Conservation (phyloP, 2,797 vertebrate genomes). For the Argya squamiceps region DNA sequence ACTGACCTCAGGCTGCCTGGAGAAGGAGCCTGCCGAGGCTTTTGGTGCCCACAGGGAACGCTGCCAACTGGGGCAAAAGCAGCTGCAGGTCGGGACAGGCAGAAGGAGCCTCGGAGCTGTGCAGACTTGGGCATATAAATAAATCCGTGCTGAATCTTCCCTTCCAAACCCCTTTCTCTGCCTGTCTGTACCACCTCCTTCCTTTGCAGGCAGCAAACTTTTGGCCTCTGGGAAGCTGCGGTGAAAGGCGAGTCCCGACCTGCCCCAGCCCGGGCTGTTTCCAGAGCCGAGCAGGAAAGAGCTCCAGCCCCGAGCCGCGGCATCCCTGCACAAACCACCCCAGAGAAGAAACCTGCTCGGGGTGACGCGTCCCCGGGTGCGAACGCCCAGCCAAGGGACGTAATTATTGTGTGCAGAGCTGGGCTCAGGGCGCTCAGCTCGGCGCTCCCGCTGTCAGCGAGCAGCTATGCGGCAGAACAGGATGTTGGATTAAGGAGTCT, state of each 20-base stretch:
- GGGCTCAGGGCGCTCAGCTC: background rate
- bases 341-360: background rate
- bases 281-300: background rate
- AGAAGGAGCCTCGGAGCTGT: background rate
- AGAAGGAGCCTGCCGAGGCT: background rate
- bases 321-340: background rate
- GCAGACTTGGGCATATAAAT: accelerated
- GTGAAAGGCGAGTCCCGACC: accelerated
- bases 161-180: background rate
- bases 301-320: background rate
- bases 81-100: background rate
- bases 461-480: conserved; percentile 67
- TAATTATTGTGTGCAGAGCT: background rate
- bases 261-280: background rate
- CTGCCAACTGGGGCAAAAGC: background rate
- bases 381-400: background rate
- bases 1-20: background rate
- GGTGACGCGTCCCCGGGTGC: background rate
- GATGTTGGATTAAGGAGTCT: conserved; percentile 44
- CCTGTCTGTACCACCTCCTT: background rate
- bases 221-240: background rate
- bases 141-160: background rate
- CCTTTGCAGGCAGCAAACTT: background rate
- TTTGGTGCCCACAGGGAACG: background rate
- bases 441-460: background rate